Base-by-base conservation (phyloP, 2,113 vertebrate species). In the Cryptomyrus ogoouensis region DNA sequence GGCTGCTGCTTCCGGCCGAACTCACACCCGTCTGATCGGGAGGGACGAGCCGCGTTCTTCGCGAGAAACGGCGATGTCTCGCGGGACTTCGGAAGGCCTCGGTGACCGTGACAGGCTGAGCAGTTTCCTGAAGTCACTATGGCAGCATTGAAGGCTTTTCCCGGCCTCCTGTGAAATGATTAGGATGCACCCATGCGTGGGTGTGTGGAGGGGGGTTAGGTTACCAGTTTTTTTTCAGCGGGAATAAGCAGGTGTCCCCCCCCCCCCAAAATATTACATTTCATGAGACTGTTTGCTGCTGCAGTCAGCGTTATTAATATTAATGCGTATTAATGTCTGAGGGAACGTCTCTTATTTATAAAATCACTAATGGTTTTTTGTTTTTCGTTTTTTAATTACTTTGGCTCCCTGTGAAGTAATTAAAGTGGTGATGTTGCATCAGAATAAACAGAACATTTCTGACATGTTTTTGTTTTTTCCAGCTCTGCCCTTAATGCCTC, bases 401-500 rank as follows among this genome's bases (percentile, higher is more conserved):
- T 56, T 84, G 80, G 35, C 50, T 46, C 5, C 35, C 10, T 53
- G 50, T 89, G 50, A 46, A 83, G 77, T 77, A 93, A 92, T 92
- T 92, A 92, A 88, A 91, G 91, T 92, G 91, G 88, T 92, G 90
- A 80, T 19, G 85, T 49, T 88, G 87, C 88, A 83, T 5, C 88
- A 90, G 91, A 42, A 46, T 1, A 0, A 53, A 86, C 53, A 53
- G 90, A 91, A 80, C 74, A 91, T 86, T 53, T 89, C 88, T 24
- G 49, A 70, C 39, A 88, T 91, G 90, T 47, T 53, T 56, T 91
- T 87, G 90, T 52, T 53, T 91, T 70, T 91, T 88, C 84, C 85
- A 66, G 47, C n/a, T 7, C 39, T 58, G 17, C 35, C 77, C 91
- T 90, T 93, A 91, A 90, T 35, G 35, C 90, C 88, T 74, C 88